Conservation (phyloP, 1,140 invertebrate genomes). For the Brachystomella parvula region DNA sequence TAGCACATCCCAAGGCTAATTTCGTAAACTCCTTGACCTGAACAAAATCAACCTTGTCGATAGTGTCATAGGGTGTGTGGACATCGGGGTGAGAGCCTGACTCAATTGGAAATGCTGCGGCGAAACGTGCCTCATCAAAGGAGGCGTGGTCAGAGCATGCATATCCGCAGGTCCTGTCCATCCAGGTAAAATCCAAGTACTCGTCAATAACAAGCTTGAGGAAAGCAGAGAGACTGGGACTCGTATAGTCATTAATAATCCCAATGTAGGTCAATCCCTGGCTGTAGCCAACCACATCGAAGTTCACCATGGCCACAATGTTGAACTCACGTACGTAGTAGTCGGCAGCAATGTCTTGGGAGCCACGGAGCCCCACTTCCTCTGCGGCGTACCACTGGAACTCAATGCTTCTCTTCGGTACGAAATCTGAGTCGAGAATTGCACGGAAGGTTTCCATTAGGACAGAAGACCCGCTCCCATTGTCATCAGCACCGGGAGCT, state of each 20-base stretch:
- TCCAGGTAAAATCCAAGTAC: constrained; percentile 6
- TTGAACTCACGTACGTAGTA: constrained; percentile 2
- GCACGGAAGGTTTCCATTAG: constrained; percentile 11
- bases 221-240: not conserved
- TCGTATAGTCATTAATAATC: constrained; percentile 14
- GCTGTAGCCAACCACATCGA: constrained; percentile 15
- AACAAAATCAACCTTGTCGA: constrained; percentile 17
- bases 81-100: not conserved
- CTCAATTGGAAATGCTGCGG: not conserved
- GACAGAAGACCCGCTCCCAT: constrained; percentile 11
- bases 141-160: constrained; percentile 13
- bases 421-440: constrained; percentile 10
- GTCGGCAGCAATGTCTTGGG: constrained; percentile 13
- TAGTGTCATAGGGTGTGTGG: constrained; percentile 6
- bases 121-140: not conserved
- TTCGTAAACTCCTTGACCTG: constrained; percentile 20
- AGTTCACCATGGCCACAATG: constrained; percentile 18
- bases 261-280: constrained; percentile 6
- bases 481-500: constrained; percentile 24
- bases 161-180: not conserved
- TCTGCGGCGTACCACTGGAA: constrained; percentile 32
- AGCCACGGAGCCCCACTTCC: constrained; percentile 23
- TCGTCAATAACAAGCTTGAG: constrained; percentile 12
- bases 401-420: constrained; percentile 21
- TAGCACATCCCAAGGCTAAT: constrained; percentile 6